phyloP scores from a whole-genome alignment of 2,113 vertebrate genomes.

The Lampris incognitus region DNA sequence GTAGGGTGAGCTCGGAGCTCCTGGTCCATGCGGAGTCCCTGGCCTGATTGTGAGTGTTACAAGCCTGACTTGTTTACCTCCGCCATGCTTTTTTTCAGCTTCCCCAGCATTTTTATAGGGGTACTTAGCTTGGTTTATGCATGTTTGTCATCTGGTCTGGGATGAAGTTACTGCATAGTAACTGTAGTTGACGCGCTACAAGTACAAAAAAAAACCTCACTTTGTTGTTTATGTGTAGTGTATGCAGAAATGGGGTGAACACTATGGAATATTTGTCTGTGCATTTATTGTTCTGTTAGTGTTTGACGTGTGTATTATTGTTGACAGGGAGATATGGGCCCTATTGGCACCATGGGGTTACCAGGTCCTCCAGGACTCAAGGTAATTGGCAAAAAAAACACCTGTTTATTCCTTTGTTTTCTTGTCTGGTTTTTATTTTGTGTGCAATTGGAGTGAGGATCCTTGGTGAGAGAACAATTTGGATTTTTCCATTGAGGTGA shows the following conservation, averaged over 20 bases:
- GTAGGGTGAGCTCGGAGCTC: slow-evolving; percentile 92
- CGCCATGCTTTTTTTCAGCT: background rate
- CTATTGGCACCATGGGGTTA: slow-evolving; percentile 86
- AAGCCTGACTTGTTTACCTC: slow-evolving; percentile 7
- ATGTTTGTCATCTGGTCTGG: too few relatives aligned
- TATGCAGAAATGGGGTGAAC: background rate
- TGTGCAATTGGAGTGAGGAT: background rate
- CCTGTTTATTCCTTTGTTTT: background rate
- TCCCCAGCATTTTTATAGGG: background rate
- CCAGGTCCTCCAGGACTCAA: slow-evolving; percentile 91
- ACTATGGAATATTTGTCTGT: background rate
- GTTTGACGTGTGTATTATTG: slow-evolving; percentile 25
- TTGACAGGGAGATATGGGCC: slow-evolving; percentile 92
- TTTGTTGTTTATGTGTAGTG: background rate
- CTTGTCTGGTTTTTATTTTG: background rate
- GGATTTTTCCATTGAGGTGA: background rate
- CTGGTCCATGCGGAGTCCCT: slow-evolving; percentile 90
- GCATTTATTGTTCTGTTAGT: background rate
- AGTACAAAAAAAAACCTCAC: background rate
- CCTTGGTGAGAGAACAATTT: background rate
- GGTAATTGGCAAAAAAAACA: slow-evolving; percentile 78
- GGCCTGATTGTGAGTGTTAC: slow-evolving; percentile 93
- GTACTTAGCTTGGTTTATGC: background rate
- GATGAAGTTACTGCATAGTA: too few relatives aligned
- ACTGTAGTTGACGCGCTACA: too few relatives aligned